Conservation (phyloP, 1,140 invertebrate species). For the Orchestia grillus region DNA sequence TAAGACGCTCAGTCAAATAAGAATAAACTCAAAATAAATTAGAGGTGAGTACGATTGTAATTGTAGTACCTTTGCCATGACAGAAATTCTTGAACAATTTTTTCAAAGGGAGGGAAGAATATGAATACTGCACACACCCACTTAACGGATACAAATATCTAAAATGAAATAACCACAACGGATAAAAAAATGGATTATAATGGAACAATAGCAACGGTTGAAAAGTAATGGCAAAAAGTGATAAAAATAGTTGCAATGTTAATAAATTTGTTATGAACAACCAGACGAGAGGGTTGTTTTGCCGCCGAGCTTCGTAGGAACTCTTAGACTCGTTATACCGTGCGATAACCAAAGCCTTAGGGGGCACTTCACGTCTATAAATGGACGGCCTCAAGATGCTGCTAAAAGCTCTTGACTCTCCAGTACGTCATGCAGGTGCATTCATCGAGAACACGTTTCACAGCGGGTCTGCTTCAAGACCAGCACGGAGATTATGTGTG, state of each 20-base stretch:
- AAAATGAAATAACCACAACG: no score
- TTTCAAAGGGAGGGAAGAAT: no score
- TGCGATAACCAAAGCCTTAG: neutral
- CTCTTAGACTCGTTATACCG: neutral
- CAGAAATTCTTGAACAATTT: no score
- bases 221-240: no score
- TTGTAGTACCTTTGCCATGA: neutral
- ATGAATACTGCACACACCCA: no score
- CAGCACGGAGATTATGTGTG: neutral
- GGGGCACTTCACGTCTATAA: slow-evolving; percentile 3
- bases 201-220: no score
- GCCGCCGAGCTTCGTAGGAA: neutral
- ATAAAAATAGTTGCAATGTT: neutral
- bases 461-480: neutral
- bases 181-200: no score
- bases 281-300: neutral
- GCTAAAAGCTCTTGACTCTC: slow-evolving; percentile 20
- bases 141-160: no score
- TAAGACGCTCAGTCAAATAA: neutral
- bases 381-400: neutral
- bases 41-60: neutral
- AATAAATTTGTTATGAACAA: neutral
- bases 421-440: slow-evolving; percentile 1
- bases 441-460: neutral
- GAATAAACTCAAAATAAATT: neutral